Percentiles rank a stretch among this genome's conserved stretches.
These are phyloP conservation scores for Brachionus asplanchnoidis DNA, from an alignment of 1,140 invertebrate genomes.

Conservation along the genomic window DNA sequence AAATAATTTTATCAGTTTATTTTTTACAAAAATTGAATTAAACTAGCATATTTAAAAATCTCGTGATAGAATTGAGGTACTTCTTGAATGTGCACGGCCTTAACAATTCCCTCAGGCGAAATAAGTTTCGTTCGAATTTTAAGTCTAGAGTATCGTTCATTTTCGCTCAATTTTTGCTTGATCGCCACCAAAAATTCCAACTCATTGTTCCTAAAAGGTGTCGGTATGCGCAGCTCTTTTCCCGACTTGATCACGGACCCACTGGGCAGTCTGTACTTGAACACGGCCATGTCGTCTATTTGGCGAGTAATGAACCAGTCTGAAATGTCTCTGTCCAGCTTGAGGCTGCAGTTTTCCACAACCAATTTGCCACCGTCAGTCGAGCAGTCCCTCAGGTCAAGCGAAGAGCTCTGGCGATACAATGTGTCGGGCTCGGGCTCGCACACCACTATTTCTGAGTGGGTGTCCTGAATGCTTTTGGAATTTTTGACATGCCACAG, in stretches of 20 bases:
- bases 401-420: background rate
- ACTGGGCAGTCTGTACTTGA: background rate
- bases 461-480: background rate
- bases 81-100: conserved; percentile 35
- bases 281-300: conserved; percentile 24
- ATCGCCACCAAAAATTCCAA: conserved; percentile 8
- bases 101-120: conserved; percentile 13
- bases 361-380: conserved; percentile 22
- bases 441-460: background rate
- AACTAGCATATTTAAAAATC: conserved; percentile 40
- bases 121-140: conserved; percentile 35
- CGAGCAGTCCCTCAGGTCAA: background rate
- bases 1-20: background rate
- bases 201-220: conserved; percentile 29
- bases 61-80: conserved; percentile 40
- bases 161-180: conserved; percentile 8
- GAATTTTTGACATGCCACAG: conserved; percentile 6
- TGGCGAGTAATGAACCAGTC: conserved; percentile 36
- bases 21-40: conserved; percentile 35
- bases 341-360: conserved; percentile 36
- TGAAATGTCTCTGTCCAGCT: conserved; percentile 6
- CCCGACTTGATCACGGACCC: conserved; percentile 23
- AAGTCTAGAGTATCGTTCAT: background rate
- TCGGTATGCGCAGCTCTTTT: background rate
- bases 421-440: background rate